phyloP scores from a whole-genome alignment of 2,888 invertebrate genomes.

The Lepetodrilus schrolli region DNA sequence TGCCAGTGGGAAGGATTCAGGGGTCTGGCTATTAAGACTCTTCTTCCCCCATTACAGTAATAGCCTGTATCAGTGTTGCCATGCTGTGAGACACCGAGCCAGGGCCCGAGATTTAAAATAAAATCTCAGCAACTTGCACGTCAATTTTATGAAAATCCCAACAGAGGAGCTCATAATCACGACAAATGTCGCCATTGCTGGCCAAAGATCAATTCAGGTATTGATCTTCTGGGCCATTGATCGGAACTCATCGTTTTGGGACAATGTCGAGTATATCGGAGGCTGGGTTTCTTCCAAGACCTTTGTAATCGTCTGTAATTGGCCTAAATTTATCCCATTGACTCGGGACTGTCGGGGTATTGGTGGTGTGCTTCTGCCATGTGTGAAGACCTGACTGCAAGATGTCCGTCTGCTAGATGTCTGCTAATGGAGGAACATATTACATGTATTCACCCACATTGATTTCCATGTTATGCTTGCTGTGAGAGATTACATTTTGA shows the following conservation, averaged over 20 bases:
- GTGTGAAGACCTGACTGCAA: not conserved
- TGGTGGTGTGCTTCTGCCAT: not conserved
- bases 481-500: not conserved
- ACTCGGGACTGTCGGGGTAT: constrained; percentile 4
- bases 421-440: not conserved
- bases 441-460: constrained; percentile 10
- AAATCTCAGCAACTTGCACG: not conserved
- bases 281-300: not conserved
- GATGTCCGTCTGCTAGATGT: not conserved
- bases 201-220: constrained; percentile 15
- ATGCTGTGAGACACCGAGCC: not conserved
- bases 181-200: constrained; percentile 15
- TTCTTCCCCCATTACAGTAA: constrained; percentile 5
- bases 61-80: not conserved
- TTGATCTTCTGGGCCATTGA: constrained; percentile 16
- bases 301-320: constrained; percentile 16
- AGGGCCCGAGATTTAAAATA: not conserved
- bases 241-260: not conserved
- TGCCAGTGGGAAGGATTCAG: not conserved
- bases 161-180: constrained; percentile 18
- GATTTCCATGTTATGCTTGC: not conserved
- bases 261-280: constrained; percentile 6
- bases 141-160: constrained; percentile 26
- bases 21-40: not conserved
- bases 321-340: constrained; percentile 26